These are phyloP conservation scores for Zoanthus solanderi DNA, from an alignment of 92 coral and sea anemone genomes.

Conservation along the genomic window DNA sequence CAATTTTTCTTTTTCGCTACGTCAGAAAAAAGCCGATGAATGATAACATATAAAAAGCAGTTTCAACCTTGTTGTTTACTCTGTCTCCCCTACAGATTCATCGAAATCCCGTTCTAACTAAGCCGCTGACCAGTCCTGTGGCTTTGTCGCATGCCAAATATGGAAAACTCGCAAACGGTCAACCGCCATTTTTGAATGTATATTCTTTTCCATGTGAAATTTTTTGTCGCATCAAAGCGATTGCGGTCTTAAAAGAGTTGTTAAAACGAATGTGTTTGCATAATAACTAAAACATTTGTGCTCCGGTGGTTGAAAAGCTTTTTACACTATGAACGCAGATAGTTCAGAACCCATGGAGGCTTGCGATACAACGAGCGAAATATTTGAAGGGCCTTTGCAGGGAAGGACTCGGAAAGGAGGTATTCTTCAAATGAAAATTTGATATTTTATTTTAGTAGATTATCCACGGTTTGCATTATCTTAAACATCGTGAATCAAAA, in stretches of 20 bases:
- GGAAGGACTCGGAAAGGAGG: slow-evolving; percentile 31
- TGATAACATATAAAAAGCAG: too few species aligned
- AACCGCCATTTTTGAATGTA: slow-evolving; percentile 96
- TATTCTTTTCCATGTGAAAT: slow-evolving; percentile 29
- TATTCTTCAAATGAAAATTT: not conserved
- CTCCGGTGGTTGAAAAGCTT: not conserved
- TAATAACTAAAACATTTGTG: not conserved
- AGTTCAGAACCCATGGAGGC: slow-evolving; percentile 29
- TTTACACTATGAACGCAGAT: slow-evolving; percentile 19
- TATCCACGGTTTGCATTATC: not conserved
- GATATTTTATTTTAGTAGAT: not conserved
- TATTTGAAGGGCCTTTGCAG: not conserved
- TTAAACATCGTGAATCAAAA: not conserved
- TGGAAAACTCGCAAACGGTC: slow-evolving; percentile 38
- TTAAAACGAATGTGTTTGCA: not conserved
- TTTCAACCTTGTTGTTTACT: too few species aligned
- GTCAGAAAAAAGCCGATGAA: too few species aligned
- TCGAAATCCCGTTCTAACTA: not conserved
- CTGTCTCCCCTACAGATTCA: too few species aligned
- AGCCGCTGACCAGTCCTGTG: not conserved
- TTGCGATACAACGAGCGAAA: slow-evolving; percentile 3
- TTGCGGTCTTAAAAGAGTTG: not conserved
- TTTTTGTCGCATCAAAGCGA: not conserved
- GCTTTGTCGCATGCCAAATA: slow-evolving; percentile 18
- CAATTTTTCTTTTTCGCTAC: too few species aligned